phyloP scores from a whole-genome alignment of 2,888 invertebrate species.

The Hydrotaea diabolus region DNA sequence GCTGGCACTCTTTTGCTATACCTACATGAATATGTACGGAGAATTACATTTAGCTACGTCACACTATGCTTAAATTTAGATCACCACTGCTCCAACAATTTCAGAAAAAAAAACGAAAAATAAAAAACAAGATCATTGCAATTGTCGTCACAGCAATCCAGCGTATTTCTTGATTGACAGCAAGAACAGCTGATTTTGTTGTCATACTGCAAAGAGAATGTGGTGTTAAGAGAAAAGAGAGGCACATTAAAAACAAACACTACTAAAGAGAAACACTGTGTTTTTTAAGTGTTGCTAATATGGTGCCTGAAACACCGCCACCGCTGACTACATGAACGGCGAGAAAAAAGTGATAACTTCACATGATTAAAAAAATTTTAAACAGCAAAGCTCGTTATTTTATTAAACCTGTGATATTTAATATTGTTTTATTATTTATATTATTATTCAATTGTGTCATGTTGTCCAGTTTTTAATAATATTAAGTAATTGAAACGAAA shows the following conservation, averaged over 20 bases:
- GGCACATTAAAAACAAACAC: not conserved
- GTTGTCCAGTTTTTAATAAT: too few relatives aligned
- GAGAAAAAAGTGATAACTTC: too few relatives aligned
- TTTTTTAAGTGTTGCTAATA: too few relatives aligned
- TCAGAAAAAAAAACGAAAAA: not conserved
- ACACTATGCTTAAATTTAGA: conserved; percentile 43
- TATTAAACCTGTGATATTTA: too few relatives aligned
- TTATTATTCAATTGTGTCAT: too few relatives aligned
- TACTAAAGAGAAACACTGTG: not conserved
- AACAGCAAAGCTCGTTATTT: too few relatives aligned
- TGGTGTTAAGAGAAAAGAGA: conserved; percentile 1
- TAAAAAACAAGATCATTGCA: conserved; percentile 27
- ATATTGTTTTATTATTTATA: too few relatives aligned
- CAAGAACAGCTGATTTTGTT: conserved; percentile 45
- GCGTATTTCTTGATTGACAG: not conserved
- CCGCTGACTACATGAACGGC: too few relatives aligned
- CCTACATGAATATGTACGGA: conserved; percentile 20
- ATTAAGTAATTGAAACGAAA: too few relatives aligned
- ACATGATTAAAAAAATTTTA: too few relatives aligned
- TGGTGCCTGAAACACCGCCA: too few relatives aligned
- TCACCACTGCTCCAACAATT: conserved; percentile 4
- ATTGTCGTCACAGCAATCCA: not conserved
- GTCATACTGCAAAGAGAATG: not conserved
- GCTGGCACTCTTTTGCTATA: not conserved
- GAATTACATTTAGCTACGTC: conserved; percentile 39